Evolutionary conservation across 2,113 vertebrate species (phyloP).

Genomic region (Todiramphus chloris): DNA sequence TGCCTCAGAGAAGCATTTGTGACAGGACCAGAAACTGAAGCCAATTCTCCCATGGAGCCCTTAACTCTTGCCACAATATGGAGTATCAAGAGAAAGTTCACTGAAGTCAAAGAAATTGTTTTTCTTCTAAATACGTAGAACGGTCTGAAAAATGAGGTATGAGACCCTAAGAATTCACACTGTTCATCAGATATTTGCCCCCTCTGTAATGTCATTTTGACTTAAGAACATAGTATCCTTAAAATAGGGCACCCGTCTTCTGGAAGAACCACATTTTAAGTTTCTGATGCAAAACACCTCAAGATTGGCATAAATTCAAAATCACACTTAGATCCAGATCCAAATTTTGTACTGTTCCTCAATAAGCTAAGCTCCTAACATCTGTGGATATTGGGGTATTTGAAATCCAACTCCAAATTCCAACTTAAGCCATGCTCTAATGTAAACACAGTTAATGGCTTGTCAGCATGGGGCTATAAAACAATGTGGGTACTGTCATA

Average conservation of each 20-base stretch:
- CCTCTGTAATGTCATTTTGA: not conserved
- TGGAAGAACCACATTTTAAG: not conserved
- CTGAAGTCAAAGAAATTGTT: not conserved
- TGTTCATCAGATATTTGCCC: not conserved
- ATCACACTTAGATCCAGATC: constrained; percentile 8
- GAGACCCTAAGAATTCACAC: not conserved
- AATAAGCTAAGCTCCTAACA: not conserved
- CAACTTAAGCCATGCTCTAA: constrained; percentile 33
- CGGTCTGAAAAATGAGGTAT: not conserved
- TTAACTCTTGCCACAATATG: not conserved
- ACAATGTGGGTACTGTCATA: constrained; percentile 67
- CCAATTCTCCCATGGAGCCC: not conserved
- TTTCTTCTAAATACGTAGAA: not conserved
- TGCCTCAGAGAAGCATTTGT: not conserved
- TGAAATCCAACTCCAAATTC: constrained; percentile 63
- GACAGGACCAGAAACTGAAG: not conserved
- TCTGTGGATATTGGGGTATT: constrained; percentile 54
- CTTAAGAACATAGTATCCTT: not conserved
- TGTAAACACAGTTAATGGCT: constrained; percentile 65
- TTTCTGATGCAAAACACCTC: constrained; percentile 26
- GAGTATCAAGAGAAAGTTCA: not conserved
- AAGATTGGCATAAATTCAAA: not conserved
- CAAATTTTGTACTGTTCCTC: constrained; percentile 9
- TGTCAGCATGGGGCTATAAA: constrained; percentile 62
- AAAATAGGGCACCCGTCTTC: not conserved